Evolutionary conservation across 1,140 invertebrate species (phyloP).

Genomic region (Polyergus mexicanus): DNA sequence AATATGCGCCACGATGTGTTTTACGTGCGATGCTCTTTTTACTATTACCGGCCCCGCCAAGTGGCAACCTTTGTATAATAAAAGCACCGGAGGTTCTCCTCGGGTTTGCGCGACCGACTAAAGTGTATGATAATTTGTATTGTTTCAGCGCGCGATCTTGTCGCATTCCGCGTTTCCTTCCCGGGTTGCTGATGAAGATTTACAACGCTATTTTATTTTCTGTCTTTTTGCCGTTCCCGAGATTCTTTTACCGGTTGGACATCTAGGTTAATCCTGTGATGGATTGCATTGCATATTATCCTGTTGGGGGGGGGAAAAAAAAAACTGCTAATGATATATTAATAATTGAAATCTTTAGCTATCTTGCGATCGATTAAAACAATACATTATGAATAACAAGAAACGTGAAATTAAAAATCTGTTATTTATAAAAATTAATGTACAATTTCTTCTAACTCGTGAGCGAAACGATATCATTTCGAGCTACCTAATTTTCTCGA

Average conservation of each 20-base stretch:
- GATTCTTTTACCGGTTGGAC: constrained; percentile 43
- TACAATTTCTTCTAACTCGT: background rate
- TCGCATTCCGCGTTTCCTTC: constrained; percentile 32
- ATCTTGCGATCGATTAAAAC: background rate
- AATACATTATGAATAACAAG: background rate
- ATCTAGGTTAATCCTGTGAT: constrained; percentile 43
- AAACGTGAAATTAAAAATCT: background rate
- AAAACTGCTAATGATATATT: constrained; percentile 31
- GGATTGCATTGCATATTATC: constrained; percentile 7
- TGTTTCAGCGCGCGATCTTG: constrained; percentile 49
- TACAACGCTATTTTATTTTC: constrained; percentile 33
- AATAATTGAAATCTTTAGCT: constrained; percentile 17
- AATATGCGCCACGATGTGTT: constrained; percentile 51
- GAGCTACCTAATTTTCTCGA: background rate
- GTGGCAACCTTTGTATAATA: constrained; percentile 13
- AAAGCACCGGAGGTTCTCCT: background rate
- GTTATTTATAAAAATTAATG: constrained; percentile 25
- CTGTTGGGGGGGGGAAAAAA: background rate
- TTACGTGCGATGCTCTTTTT: constrained; percentile 12
- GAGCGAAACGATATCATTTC: background rate
- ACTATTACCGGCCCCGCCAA: background rate
- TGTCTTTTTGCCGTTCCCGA: background rate
- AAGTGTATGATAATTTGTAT: constrained; percentile 58
- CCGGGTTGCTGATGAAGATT: constrained; percentile 31
- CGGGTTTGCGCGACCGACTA: constrained; percentile 17